phyloP scores from a whole-genome alignment of 2,113 vertebrate genomes.

The Rhinichthys klamathensis region DNA sequence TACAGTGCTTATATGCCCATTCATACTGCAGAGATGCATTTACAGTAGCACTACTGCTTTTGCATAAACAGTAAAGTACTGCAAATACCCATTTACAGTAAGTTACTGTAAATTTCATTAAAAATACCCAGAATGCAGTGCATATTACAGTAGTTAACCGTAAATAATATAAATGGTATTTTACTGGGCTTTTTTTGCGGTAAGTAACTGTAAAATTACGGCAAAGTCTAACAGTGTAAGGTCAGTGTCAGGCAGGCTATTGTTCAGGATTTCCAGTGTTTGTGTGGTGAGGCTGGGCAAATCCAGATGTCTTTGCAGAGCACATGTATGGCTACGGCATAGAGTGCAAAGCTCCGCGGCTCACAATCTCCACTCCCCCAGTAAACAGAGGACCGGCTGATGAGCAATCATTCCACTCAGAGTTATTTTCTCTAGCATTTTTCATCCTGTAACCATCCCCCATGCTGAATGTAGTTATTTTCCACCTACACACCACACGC shows the following conservation, averaged over 20 bases:
- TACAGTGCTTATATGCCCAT: no score
- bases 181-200: no score
- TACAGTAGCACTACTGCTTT: no score
- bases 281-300: background rate
- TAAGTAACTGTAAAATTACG: no score
- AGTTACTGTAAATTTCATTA: no score
- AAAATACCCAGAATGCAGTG: no score
- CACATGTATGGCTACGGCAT: background rate
- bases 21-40: no score
- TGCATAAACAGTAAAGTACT: no score
- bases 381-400: slow-evolving; percentile 14
- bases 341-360: background rate
- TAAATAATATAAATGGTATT: no score
- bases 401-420: slow-evolving; percentile 43
- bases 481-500: slow-evolving; percentile 31
- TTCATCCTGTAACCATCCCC: slow-evolving; percentile 21
- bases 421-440: slow-evolving; percentile 39
- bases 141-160: no score
- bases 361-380: slow-evolving; percentile 4
- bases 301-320: slow-evolving; percentile 15
- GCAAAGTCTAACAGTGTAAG: no score
- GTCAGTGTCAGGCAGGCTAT: background rate
- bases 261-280: slow-evolving; percentile 1
- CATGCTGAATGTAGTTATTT: slow-evolving; percentile 23
- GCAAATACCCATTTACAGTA: no score